phyloP scores from a whole-genome alignment of 2,888 invertebrate species.

The Ceramica pisi region DNA sequence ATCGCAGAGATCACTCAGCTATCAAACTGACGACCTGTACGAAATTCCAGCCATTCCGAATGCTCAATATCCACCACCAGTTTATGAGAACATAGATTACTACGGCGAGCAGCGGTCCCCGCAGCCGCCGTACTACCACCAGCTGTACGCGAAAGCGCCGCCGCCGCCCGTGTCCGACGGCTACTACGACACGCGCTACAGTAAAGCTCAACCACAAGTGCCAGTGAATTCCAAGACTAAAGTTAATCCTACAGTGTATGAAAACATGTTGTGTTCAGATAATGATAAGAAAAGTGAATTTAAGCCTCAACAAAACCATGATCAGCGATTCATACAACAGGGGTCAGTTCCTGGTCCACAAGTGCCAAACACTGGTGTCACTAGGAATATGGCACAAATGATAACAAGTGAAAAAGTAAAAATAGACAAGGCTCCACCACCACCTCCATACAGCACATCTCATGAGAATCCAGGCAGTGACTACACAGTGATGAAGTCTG shows the following conservation, averaged over 20 bases:
- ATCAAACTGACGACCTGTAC: conserved; percentile 87
- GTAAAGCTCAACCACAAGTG: conserved; percentile 96
- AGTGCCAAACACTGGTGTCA: conserved; percentile 82
- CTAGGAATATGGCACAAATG: conserved; percentile 78
- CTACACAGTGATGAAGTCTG: conserved; percentile 88
- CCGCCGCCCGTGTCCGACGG: conserved; percentile 85
- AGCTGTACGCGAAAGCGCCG: conserved; percentile 85
- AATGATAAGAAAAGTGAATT: conserved; percentile 85
- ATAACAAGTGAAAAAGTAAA: conserved; percentile 87
- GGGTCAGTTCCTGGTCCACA: conserved; percentile 86
- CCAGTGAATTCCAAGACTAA: conserved; percentile 90
- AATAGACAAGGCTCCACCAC: conserved; percentile 89
- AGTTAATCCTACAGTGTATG: conserved; percentile 85
- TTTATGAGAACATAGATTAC: conserved; percentile 96
- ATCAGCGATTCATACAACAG: conserved; percentile 85
- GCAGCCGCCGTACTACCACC: conserved; percentile 92
- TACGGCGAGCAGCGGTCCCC: conserved; percentile 92
- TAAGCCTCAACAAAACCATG: conserved; percentile 79
- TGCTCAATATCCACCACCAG: conserved; percentile 85
- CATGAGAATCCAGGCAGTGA: conserved; percentile 84
- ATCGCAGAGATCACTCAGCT: conserved; percentile 91
- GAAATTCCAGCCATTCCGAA: conserved; percentile 86
- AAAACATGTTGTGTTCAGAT: conserved; percentile 88
- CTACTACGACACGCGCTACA: conserved; percentile 90
- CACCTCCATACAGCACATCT: conserved; percentile 80